Percentiles rank a stretch among this genome's conserved stretches.
Conservation (phyloP, 2,797 vertebrate species). For the Ispidina lecontei region DNA sequence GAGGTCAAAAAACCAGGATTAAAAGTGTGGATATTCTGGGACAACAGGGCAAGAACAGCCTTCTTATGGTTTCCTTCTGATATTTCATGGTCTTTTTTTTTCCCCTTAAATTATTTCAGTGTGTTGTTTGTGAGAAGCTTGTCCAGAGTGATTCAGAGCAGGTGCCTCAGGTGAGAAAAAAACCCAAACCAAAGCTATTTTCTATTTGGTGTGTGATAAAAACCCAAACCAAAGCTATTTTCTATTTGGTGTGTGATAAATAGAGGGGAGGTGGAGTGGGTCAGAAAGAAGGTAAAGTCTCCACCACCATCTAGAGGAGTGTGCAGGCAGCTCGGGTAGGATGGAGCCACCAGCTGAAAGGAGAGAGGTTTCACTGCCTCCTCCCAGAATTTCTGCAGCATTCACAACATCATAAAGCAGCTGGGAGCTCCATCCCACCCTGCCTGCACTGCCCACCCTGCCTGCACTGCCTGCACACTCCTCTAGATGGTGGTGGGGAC, state of each 20-base stretch:
- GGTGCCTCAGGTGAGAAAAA: background rate
- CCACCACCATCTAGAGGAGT: too few species aligned
- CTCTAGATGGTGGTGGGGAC: slow-evolving; percentile 55
- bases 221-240: background rate
- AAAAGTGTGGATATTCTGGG: background rate
- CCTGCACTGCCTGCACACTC: slow-evolving; percentile 15
- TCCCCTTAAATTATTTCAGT: background rate
- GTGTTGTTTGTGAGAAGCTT: background rate
- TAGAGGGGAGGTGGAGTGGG: background rate
- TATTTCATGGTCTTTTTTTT: background rate
- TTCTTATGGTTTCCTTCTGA: background rate
- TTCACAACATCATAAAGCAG: too few species aligned
- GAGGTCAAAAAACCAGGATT: background rate
- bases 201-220: background rate
- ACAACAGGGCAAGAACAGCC: background rate
- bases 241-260: background rate
- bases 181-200: background rate
- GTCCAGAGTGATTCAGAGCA: background rate
- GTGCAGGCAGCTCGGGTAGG: too few species aligned
- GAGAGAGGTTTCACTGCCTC: too few species aligned
- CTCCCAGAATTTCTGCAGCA: too few species aligned
- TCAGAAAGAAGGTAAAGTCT: background rate
- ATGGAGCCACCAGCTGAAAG: too few species aligned
- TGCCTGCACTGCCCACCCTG: background rate
- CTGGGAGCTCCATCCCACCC: too few species aligned